These are phyloP conservation scores for Phyllostomus hastatus DNA, from an alignment of 2,113 vertebrate species.

Conservation along the genomic window DNA sequence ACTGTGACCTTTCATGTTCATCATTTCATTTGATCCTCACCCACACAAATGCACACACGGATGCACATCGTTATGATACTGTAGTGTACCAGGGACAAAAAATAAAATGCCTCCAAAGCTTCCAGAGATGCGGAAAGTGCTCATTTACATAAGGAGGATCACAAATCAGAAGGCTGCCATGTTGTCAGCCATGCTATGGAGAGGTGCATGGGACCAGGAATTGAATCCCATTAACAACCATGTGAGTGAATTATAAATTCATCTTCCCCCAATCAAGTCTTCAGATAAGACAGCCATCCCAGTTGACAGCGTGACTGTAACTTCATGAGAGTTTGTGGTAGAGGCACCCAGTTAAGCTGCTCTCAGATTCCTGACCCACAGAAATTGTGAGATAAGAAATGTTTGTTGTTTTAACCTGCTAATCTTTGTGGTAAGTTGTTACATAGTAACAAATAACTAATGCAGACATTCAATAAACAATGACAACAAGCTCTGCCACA, in stretches of 20 bases:
- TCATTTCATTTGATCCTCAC: not conserved
- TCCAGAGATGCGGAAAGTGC: not conserved
- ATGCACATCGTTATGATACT: not conserved
- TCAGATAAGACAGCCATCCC: not conserved
- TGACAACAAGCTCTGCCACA: not conserved
- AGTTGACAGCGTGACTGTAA: not conserved
- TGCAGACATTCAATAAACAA: not conserved
- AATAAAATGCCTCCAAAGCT: not conserved
- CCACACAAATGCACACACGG: not conserved
- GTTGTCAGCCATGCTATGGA: not conserved
- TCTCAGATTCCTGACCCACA: not conserved
- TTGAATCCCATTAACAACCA: not conserved
- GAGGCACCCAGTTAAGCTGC: not conserved
- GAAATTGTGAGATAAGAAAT: not conserved
- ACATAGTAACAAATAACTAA: not conserved
- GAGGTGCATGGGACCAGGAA: not conserved
- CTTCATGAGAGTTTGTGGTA: not conserved
- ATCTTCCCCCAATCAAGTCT: not conserved
- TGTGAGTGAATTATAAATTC: not conserved
- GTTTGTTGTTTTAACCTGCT: slow-evolving; percentile 13
- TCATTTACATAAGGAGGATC: not conserved
- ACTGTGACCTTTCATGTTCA: not conserved
- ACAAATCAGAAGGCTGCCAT: not conserved
- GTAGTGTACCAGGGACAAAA: not conserved
- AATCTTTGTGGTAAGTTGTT: slow-evolving; percentile 2